Base-by-base conservation (phyloP, 2,888 invertebrate species). In the Polyommatus icarus region DNA sequence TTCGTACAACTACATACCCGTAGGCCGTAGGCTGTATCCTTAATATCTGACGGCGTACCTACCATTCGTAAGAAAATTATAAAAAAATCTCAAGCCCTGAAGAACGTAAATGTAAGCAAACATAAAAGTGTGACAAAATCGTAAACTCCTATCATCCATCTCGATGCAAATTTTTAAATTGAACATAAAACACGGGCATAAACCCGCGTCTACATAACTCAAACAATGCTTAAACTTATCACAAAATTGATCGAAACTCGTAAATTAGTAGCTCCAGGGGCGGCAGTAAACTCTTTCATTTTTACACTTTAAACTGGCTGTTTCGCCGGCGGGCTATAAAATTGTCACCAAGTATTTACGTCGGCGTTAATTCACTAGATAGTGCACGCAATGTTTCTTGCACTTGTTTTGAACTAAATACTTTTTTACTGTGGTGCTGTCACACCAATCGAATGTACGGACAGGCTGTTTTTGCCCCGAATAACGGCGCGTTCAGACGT, bases 331-430 rank as follows among this genome's bases (percentile, higher is more conserved):
- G 57, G 59, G 75, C 78, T 77, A 80, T 82, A 80, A 82, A 82
- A 82, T 80, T 82, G 80, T 82, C 82, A 82, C 81, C 80, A 78
- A 79, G 81, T 79, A 79, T 80, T 80, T 80, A 79, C 80, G 78
- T 79, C 75, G 77, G 76, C 77, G 77, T 77, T 78, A 78, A 79
- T 79, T 79, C 80, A 79, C 76, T 29, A 78, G 78, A 71, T 71
- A 78, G 57, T 46, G 78, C 81, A 80, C 79, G 78, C 80, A 75
- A 80, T 76, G 20, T 71, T 75, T 73, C 59, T 73, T 46, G 61
- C 77, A 71, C 46, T 79, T 76, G 75, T 78, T 79, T 80, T 71
- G 67, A 0, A 5, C 18, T 59, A 61, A 24, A 24, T 61, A 61
- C 61, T 24, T 54, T 50, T 36, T 54, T 54, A 54, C 18, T 54